Base-by-base conservation (phyloP, 1,140 invertebrate genomes). In the Drosophila punjabiensis region DNA sequence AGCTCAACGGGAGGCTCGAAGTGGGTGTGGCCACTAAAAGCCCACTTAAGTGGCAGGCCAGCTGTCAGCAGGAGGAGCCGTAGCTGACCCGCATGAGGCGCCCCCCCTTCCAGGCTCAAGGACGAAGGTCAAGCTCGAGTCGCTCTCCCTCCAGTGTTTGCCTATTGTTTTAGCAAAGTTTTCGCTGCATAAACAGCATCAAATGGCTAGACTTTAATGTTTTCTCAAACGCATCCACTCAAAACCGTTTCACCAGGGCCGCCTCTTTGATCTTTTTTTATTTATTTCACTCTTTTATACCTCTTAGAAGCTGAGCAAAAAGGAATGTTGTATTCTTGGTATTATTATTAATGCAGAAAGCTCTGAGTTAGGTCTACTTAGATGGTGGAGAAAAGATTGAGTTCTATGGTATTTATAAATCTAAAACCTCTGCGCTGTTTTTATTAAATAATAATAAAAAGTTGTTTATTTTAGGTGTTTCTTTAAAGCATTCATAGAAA, bases 171-270 rank as follows among this genome's bases (percentile, higher is more conserved):
- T 45, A 68, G 60, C 55, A 55, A 76, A 77, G 43, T 56, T 50
- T 59, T 55, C 16, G 41, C 78, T 61, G 56, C 79, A 58, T 76
- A 82, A 81, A 71, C 64, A 59, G 56, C 50, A 37, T 47, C 48
- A 64, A 82, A 82, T 88, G 69, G 78, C 67, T 80, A 66, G 82
- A 84, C 79, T 84, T 84, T 84, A 81, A 84, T 79, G 74, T 77
- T 88, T 89, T 28, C 58, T 56, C 56, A 74, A 89, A 78, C 77
- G 78, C 71, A 84, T 88, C 62, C 85, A 79, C 85, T 84, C 80
- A 81, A 71, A 64, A 81, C 78, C 75, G 37, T 67, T 80, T 77
- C 68, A 67, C 16, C 65, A 53, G 71, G 10, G 1, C n/a, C 32
- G 20, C n/a, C 45, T 33, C 84, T 88, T 88, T 88, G 84, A 88